Evolutionary conservation across 2,888 invertebrate genomes (phyloP).

Genomic region (Chaitophorus viminalis): DNA sequence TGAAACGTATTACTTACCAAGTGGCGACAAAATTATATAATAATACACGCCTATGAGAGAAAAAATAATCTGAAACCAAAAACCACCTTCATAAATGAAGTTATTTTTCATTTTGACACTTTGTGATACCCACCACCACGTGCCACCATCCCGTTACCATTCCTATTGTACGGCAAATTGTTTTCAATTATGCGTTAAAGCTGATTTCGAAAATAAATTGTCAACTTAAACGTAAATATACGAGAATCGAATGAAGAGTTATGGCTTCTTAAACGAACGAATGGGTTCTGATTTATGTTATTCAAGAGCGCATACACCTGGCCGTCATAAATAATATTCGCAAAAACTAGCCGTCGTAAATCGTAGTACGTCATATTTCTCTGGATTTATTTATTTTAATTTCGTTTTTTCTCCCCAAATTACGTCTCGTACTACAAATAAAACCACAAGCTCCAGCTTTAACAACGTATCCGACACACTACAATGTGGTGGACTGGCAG

Average conservation of each 20-base stretch:
- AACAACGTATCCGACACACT: not conserved
- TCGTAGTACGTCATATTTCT: not conserved
- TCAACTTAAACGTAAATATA: not conserved
- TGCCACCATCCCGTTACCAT: no score
- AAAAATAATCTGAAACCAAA: not conserved
- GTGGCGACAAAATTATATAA: not conserved
- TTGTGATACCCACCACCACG: not conserved
- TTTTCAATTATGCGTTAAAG: not conserved
- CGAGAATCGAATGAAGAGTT: not conserved
- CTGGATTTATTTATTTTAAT: not conserved
- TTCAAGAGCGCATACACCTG: not conserved
- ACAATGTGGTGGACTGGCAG: not conserved
- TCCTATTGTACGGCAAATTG: not conserved
- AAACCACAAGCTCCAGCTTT: not conserved
- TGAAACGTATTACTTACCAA: no score
- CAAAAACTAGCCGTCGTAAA: not conserved
- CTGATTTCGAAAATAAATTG: not conserved
- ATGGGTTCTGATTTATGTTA: slow-evolving; percentile 5
- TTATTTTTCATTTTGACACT: slow-evolving; percentile 31
- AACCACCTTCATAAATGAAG: not conserved
- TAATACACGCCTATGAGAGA: not conserved
- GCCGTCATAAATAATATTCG: not conserved
- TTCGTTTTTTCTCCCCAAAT: not conserved
- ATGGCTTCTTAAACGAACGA: not conserved
- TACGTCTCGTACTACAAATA: not conserved